Evolutionary conservation across 2,888 invertebrate genomes (phyloP).

Genomic region (Lasioglossum zephyrum): DNA sequence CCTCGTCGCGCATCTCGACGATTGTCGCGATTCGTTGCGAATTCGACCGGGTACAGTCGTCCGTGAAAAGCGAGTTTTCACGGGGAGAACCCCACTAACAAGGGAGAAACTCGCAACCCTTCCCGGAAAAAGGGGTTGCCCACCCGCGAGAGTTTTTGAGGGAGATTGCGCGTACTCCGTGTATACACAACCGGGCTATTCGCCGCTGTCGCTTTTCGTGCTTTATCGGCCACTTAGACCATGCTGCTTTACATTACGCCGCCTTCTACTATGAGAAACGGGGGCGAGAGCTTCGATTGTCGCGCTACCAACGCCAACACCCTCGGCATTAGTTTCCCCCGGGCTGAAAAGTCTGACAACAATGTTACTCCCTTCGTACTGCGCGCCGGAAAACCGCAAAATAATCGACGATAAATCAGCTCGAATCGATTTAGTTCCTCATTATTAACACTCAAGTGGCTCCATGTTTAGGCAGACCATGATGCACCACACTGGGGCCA

Average conservation of each 20-base stretch:
- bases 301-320: background rate
- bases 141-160: background rate
- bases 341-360: constrained; percentile 14
- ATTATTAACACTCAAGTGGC: background rate
- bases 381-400: constrained; percentile 32
- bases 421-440: background rate
- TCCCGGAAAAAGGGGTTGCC: constrained; percentile 22
- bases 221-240: constrained; percentile 72
- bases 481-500: background rate
- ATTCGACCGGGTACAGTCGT: background rate
- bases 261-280: constrained; percentile 39
- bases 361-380: constrained; percentile 7
- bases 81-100: constrained; percentile 44
- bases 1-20: background rate
- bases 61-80: constrained; percentile 29
- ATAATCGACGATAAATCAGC: constrained; percentile 33
- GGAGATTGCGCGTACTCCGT: constrained; percentile 11
- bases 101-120: constrained; percentile 34
- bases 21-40: constrained; percentile 31
- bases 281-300: constrained; percentile 47
- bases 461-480: too few species aligned
- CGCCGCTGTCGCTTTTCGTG: constrained; percentile 64
- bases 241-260: constrained; percentile 55
- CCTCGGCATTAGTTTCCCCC: constrained; percentile 38
- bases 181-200: constrained; percentile 36